Conservation (phyloP, 1,140 invertebrate genomes). For the Trachelipus rathkii region DNA sequence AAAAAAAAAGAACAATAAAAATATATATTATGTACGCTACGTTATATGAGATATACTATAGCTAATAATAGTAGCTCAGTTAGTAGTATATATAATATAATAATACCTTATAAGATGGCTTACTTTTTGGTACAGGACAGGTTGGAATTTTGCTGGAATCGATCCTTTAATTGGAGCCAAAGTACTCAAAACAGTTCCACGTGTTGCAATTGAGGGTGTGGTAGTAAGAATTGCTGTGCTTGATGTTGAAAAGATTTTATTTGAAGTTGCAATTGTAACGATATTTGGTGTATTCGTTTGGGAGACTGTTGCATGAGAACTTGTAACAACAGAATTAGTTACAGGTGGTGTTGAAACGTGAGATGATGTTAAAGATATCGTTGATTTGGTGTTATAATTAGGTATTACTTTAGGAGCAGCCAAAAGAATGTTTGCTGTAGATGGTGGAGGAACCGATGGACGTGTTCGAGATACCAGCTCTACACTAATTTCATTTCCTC, state of each 20-base stretch:
- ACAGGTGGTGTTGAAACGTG: background rate
- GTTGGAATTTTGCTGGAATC: background rate
- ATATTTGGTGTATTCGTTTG: background rate
- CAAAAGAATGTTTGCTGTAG: conserved; percentile 1
- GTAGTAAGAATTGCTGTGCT: background rate
- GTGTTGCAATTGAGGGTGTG: background rate
- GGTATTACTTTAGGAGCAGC: background rate
- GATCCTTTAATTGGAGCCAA: background rate
- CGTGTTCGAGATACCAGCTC: background rate
- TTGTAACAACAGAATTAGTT: background rate
- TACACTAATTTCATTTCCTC: background rate
- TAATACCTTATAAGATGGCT: too few species aligned
- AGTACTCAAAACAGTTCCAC: background rate
- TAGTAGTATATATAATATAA: too few species aligned
- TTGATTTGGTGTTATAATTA: background rate
- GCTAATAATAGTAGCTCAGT: too few species aligned
- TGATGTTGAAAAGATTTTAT: background rate
- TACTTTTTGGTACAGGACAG: too few species aligned
- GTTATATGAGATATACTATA: too few species aligned
- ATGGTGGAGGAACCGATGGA: background rate
- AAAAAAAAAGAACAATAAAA: too few species aligned
- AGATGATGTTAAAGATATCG: background rate
- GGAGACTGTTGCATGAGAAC: background rate
- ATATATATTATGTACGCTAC: too few species aligned
- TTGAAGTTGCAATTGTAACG: background rate